Conservation (phyloP, 2,797 vertebrate species). For the Sebastes goodei region DNA sequence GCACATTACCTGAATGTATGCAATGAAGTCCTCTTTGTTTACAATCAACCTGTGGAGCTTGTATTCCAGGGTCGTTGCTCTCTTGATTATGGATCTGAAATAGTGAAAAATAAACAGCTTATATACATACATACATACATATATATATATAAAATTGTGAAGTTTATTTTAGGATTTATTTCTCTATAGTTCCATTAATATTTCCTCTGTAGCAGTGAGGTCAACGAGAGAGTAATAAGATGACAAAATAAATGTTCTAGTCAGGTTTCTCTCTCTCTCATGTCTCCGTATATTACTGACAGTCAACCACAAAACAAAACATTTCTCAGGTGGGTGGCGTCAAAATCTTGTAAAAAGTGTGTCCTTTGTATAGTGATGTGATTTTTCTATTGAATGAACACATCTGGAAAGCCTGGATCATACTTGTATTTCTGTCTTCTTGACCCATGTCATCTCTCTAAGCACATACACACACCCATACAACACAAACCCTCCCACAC, state of each 20-base stretch:
- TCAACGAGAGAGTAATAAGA: neutral
- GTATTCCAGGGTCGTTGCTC: constrained; percentile 91
- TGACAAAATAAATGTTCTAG: neutral
- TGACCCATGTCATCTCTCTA: too few species aligned
- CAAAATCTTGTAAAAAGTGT: accelerated
- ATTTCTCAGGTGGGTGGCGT: neutral
- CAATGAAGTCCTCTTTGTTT: constrained; percentile 93
- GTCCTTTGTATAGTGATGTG: neutral
- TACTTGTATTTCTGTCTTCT: too few species aligned
- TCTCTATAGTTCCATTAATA: neutral
- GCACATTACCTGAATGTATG: constrained; percentile 89
- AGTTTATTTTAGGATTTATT: neutral
- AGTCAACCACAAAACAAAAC: neutral
- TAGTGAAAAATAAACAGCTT: neutral
- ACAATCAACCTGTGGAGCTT: constrained; percentile 89
- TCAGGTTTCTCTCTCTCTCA: neutral
- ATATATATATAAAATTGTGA: too few species aligned
- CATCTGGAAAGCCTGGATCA: neutral
- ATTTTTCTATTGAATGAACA: neutral
- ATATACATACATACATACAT: too few species aligned
- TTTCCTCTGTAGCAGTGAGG: neutral
- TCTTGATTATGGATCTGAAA: constrained; percentile 90
- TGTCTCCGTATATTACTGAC: neutral
- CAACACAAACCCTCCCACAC: too few species aligned
- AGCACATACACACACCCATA: too few species aligned